A percentile compares a stretch with the other conserved stretches of the same genome.
Evolutionary conservation across 2,797 vertebrate species (phyloP).

Genomic region (Orientallactaga sibirica): DNA sequence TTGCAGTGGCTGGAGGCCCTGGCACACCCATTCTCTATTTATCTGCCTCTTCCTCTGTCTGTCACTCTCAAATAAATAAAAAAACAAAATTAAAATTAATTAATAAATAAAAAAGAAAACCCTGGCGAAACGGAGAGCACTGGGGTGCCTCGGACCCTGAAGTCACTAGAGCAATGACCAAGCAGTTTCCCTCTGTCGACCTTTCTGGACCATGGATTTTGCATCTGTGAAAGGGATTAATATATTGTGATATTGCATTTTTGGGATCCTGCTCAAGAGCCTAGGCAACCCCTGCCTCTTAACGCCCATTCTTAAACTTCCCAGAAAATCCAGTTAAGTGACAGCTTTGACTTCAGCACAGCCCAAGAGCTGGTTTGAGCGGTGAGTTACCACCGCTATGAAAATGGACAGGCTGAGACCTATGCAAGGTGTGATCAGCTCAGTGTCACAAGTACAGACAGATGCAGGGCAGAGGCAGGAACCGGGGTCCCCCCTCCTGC

Average conservation of each 20-base stretch:
- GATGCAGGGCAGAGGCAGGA: slow-evolving; percentile 8
- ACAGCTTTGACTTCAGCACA: not conserved
- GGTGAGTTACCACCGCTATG: not conserved
- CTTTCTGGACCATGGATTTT: not conserved
- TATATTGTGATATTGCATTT: not conserved
- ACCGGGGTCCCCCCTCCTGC: not conserved
- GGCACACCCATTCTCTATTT: too few relatives aligned
- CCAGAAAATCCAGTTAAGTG: not conserved
- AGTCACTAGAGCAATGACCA: not conserved
- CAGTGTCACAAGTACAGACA: not conserved
- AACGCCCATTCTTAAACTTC: not conserved
- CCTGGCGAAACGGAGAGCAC: slow-evolving; percentile 82
- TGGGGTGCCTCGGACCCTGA: slow-evolving; percentile 63
- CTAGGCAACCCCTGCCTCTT: not conserved
- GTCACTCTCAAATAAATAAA: too few relatives aligned
- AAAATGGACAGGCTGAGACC: not conserved
- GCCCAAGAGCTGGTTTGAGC: not conserved
- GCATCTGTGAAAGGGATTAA: not conserved
- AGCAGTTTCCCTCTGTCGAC: not conserved
- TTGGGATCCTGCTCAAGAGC: not conserved
- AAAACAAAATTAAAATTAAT: too few relatives aligned
- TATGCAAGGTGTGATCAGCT: not conserved
- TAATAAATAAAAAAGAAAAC: too few relatives aligned
- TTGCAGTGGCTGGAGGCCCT: too few relatives aligned
- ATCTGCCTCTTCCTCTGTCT: too few relatives aligned